Conservation (phyloP, 2,113 vertebrate genomes). For the Python bivittatus region DNA sequence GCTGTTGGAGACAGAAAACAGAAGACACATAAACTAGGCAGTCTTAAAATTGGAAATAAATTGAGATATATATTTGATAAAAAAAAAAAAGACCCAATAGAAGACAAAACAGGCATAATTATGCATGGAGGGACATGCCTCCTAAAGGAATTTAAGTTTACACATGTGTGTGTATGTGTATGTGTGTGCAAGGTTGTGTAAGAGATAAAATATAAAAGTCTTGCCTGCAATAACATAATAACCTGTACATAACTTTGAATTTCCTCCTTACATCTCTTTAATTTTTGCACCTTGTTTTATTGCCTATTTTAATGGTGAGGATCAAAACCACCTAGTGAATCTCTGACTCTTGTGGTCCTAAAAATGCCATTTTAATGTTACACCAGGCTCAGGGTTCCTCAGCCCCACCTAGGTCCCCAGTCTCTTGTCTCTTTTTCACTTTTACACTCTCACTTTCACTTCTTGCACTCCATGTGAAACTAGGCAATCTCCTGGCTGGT, state of each 20-base stretch:
- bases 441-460: neutral
- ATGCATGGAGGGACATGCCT: no score
- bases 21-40: no score
- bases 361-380: neutral
- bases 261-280: neutral
- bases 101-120: no score
- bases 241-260: neutral
- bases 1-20: no score
- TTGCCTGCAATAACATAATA: neutral
- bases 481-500: neutral
- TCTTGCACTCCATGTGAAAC: slow-evolving; percentile 10
- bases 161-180: neutral
- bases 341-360: neutral
- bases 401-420: neutral
- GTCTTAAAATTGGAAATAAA: no score
- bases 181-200: neutral
- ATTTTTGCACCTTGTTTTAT: neutral
- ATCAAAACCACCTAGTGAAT: no score
- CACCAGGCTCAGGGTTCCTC: neutral
- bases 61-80: no score
- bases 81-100: no score
- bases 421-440: neutral
- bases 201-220: neutral
- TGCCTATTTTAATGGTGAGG: neutral
- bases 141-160: no score